Base-by-base conservation (phyloP, 2,797 vertebrate genomes). In the Paratrypauchen microcephalus region DNA sequence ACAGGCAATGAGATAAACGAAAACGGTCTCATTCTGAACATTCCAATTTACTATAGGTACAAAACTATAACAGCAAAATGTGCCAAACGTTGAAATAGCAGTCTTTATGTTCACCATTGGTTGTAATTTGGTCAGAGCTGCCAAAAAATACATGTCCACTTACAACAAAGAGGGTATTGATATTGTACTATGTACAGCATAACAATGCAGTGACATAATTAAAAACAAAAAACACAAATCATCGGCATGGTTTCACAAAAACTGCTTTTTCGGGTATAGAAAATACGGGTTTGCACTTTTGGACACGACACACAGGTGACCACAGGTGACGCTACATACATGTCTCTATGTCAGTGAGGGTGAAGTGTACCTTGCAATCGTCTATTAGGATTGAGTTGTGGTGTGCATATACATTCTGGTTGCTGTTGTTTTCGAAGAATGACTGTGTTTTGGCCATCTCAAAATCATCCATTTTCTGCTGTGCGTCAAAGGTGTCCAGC, bases 301-400 rank as follows among this genome's bases (percentile, higher is more conserved):
- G 56, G 62, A 74, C 5, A 69, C 71, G 68, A 45, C 55, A 69
- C 24, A 70, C 32, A 63, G 28, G 82, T 78, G 28, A 61, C 11
- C 32, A 36, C 57, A 39, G 57, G 64, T 48, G 6, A 59, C 59
- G 63, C 52, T 95, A 97, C 88, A 96, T 95, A 92, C 93, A 96
- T 70, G 95, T 97, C 91, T 97, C 96, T 86, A 97, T 91, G 93
- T 96, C 94, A 73, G 95, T 90, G 95, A 97, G 96, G 80, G 89
- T 95, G 92, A 97, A 93, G 90, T 93, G 94, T 99, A 99, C 97
- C 97, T 99, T 97, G 97, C 96, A 95, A 87, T 99, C 97, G 95
- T 99, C 97, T 96, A 96, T 94, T 93, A 97, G 91, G 89, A 97
- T 94, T 87, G 97, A 96, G 95, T 96, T 97, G 94, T 98, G 69